Evolutionary conservation across 2,113 vertebrate species (phyloP).

Genomic region (Corythoichthys intestinalis): DNA sequence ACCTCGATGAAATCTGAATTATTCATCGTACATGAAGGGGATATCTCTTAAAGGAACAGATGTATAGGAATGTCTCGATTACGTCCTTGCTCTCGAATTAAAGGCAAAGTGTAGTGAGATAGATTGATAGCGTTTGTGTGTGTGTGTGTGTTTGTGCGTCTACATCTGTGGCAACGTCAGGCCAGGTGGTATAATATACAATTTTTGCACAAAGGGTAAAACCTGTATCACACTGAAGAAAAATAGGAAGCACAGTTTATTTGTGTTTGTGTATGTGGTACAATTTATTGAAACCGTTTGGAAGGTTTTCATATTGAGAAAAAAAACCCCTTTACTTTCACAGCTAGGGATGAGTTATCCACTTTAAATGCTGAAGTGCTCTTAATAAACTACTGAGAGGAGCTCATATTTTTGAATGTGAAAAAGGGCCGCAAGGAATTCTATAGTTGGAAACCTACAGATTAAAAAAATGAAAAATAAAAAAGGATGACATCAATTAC

Average conservation of each 20-base stretch:
- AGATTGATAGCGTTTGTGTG: neutral
- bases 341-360: conserved; percentile 1
- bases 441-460: neutral
- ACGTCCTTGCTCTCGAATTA: conserved; percentile 46
- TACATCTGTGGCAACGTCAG: conserved; percentile 17
- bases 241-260: conserved; percentile 10
- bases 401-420: neutral
- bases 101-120: conserved; percentile 10
- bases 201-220: conserved; percentile 30
- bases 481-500: too few species aligned
- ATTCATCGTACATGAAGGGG: conserved; percentile 58
- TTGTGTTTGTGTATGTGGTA: conserved; percentile 22
- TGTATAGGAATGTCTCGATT: conserved; percentile 18
- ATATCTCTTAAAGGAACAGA: conserved; percentile 61
- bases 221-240: conserved; percentile 7
- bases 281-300: conserved; percentile 17
- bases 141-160: neutral
- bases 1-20: conserved; percentile 59
- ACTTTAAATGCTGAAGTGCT: neutral
- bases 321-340: conserved; percentile 6
- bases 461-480: too few species aligned
- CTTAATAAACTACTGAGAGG: neutral
- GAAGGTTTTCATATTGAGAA: conserved; percentile 27
- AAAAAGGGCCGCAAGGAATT: neutral
- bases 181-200: conserved; percentile 27